Evolutionary conservation across 2,113 vertebrate genomes (phyloP), one percentile per base, ranked within the genome.

Genomic region (Tautogolabrus adspersus): DNA sequence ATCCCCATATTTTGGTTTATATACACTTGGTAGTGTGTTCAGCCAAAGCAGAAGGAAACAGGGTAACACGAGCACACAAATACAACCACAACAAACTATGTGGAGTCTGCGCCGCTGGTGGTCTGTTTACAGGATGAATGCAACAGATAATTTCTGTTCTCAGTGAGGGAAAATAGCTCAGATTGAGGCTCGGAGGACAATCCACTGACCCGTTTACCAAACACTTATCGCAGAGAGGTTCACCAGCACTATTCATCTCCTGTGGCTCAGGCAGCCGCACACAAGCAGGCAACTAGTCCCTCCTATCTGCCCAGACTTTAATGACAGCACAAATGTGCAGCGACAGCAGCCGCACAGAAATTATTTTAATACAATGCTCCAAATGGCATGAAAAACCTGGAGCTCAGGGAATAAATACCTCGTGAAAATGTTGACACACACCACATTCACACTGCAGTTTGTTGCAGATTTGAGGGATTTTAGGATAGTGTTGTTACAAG

Each of bases 161-260:
- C 88, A 80, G 83, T 54, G 83, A 79, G 87, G 80, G 85, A 91
- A 89, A 91, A 92, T 90, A 87, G 88, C 89, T 88, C 88, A 81
- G 82, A 91, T 91, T 89, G 90, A 91, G 92, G 72, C 69, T 67
- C 64, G 18, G 79, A 88, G 85, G 82, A 89, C 90, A 90, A 91
- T 91, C 84, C 75, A 77, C 86, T 90, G 92, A 92, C 92, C 92
- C 69, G 84, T 90, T 92, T 92, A 90, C 87, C 21, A 59, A 92
- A 92, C 92, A 91, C 88, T 92, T 91, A 93, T 90, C 92, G 30
- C 88, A 91, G 89, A 89, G 88, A 89, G 88, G 77, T 90, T 85
- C 87, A 86, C 78, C 85, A 60, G 77, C 86, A 88, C 82, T 57
- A 89, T 90, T 89, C 79, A 89, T 88, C 71, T 66, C 84, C 83